Evolutionary conservation across 2,797 vertebrate genomes (phyloP), one percentile per base, ranked within the genome.

Genomic region (Sebastes melanostomus): DNA sequence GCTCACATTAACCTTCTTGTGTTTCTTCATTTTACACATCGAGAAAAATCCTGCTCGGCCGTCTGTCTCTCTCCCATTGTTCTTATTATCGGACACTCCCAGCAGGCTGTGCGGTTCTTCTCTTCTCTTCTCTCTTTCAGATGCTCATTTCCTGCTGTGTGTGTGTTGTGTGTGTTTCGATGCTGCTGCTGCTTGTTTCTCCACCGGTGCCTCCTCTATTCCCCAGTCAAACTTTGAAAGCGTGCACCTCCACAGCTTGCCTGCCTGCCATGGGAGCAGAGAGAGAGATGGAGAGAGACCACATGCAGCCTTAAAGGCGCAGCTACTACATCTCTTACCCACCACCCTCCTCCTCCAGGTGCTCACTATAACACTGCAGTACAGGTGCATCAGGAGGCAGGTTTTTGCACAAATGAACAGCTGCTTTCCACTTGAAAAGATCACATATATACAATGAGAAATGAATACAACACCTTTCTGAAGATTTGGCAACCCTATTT

Each of bases 201-300:
- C 79, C 78, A 24, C 27, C 58, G 72, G 61, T 79, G 3, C 82
- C 82, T 85, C 80, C 80, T 84, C 80, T 84, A 79, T 90, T 90
- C 88, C 93, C 88, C 92, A 87, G 90, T 90, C 89, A 93, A 95
- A 94, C 92, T 95, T 95, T 94, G 89, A 87, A 81, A 84, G 92
- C 91, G 80, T 78, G 93, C 89, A 86, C 81, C 80, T 72, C 29
- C 88, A 20, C 54, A 84, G 34, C 34, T 0, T 52, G 78, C 66
- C 80, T 82, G 81, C 66, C 80, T 82, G 81, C 81, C 75, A 32
- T 8, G 71, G 69, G 79, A 87, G 82, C 83, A 66, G 80, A 22
- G 58, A 65, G 78, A 22, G 58, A 59, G 80, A 82, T 60, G 85
- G 24, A 8, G 86, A 81, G 24, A 8, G 86, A 81, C 78, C 86